A percentile compares a stretch with the other conserved stretches of the same genome.
Evolutionary conservation across 2,797 vertebrate species (phyloP).

Genomic region (Furcifer pardalis): DNA sequence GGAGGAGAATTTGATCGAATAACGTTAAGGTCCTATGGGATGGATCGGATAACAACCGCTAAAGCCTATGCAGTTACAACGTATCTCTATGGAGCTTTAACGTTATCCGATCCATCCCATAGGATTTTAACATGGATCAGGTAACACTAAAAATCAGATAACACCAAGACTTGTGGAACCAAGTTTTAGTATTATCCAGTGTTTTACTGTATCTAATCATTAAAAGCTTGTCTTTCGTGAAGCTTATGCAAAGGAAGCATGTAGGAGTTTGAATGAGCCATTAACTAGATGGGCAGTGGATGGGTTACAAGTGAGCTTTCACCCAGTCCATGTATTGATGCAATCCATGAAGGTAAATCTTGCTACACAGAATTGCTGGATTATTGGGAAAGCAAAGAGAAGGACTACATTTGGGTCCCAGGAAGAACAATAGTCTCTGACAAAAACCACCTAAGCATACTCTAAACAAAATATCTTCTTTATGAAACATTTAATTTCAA

Average conservation of each 20-base stretch:
- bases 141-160: too few relatives aligned
- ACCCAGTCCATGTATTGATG: too few relatives aligned
- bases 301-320: not conserved
- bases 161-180: too few relatives aligned
- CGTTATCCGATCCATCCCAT: too few relatives aligned
- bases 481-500: not conserved
- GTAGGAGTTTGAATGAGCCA: not conserved
- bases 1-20: too few relatives aligned
- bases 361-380: not conserved
- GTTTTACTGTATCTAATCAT: not conserved
- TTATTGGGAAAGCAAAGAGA: not conserved
- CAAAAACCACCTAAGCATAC: not conserved
- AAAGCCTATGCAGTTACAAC: too few relatives aligned
- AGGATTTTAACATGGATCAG: too few relatives aligned
- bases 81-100: too few relatives aligned
- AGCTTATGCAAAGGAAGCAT: not conserved
- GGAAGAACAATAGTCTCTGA: not conserved
- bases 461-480: not conserved
- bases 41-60: too few relatives aligned
- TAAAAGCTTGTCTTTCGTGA: not conserved
- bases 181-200: too few relatives aligned
- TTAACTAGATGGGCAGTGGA: not conserved
- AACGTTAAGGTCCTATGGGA: too few relatives aligned
- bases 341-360: not conserved
- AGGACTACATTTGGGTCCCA: not conserved